phyloP scores from a whole-genome alignment of 2,888 invertebrate genomes.

The Spialia ferax region DNA sequence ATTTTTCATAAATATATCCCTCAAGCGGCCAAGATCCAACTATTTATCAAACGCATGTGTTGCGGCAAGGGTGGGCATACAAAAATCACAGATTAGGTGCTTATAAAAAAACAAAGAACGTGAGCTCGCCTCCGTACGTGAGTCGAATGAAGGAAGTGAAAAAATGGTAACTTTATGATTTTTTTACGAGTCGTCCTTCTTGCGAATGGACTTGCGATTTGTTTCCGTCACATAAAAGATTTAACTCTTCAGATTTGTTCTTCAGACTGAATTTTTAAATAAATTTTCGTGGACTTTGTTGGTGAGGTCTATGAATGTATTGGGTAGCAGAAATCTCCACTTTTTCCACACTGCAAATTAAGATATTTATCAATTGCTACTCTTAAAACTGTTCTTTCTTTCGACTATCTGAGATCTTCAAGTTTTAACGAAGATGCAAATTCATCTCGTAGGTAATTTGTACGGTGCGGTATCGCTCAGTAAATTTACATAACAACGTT shows the following conservation, averaged over 20 bases:
- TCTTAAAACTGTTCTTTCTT: not conserved
- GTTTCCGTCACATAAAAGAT: conserved; percentile 47
- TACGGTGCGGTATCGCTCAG: conserved; percentile 5
- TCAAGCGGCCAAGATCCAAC: conserved; percentile 57
- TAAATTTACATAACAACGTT: conserved; percentile 14
- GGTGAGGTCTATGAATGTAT: not conserved
- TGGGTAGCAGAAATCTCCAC: not conserved
- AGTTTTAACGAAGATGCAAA: not conserved
- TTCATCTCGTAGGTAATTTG: not conserved
- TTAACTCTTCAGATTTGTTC: conserved; percentile 48
- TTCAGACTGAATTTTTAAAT: conserved; percentile 17
- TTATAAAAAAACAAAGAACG: conserved; percentile 67
- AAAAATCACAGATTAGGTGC: conserved; percentile 68
- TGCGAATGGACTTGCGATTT: conserved; percentile 50
- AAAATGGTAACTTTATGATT: conserved; percentile 67
- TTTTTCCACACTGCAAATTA: no score
- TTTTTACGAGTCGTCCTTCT: conserved; percentile 59
- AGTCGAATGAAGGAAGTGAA: conserved; percentile 58
- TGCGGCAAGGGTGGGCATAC: conserved; percentile 53
- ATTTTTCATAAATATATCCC: conserved; percentile 68
- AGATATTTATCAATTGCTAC: no score
- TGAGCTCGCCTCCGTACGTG: conserved; percentile 66
- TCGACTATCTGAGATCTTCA: no score
- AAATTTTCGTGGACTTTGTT: not conserved
- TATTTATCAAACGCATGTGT: conserved; percentile 75